phyloP scores from a whole-genome alignment of 2,888 invertebrate genomes.

The Apoda limacodes region DNA sequence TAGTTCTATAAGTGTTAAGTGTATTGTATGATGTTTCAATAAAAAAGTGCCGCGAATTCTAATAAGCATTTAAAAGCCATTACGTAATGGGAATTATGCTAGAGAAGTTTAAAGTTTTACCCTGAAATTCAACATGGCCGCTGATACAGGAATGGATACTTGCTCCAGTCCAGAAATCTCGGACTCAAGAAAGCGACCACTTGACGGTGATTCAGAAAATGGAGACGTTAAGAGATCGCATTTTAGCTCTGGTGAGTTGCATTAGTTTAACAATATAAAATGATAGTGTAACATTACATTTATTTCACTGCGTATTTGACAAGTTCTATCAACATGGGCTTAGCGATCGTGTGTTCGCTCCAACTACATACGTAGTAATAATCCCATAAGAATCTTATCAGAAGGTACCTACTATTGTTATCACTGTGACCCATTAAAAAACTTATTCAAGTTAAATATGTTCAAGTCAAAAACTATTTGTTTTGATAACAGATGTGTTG shows the following conservation, averaged over 20 bases:
- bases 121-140: conserved; percentile 84
- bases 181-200: conserved; percentile 91
- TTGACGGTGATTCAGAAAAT: conserved; percentile 89
- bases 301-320: conserved; percentile 55
- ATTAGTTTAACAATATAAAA: too few species aligned
- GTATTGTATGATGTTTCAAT: conserved; percentile 50
- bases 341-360: conserved; percentile 40
- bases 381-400: conserved; percentile 62
- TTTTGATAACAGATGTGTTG: too few species aligned
- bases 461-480: too few species aligned
- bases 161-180: conserved; percentile 93
- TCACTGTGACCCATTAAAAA: conserved; percentile 60
- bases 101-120: conserved; percentile 68
- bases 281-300: conserved; percentile 26
- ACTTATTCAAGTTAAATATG: too few species aligned
- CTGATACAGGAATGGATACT: conserved; percentile 94
- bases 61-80: conserved; percentile 58
- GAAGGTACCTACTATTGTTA: conserved; percentile 46
- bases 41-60: conserved; percentile 56
- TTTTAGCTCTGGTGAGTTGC: conserved; percentile 86
- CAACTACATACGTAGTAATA: conserved; percentile 32
- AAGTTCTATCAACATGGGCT: conserved; percentile 61
- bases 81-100: conserved; percentile 71
- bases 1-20: conserved; percentile 64
- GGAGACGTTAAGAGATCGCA: conserved; percentile 91